These are phyloP conservation scores for Atopsyche davidsoni DNA, from an alignment of 1,140 invertebrate species.

Conservation along the genomic window DNA sequence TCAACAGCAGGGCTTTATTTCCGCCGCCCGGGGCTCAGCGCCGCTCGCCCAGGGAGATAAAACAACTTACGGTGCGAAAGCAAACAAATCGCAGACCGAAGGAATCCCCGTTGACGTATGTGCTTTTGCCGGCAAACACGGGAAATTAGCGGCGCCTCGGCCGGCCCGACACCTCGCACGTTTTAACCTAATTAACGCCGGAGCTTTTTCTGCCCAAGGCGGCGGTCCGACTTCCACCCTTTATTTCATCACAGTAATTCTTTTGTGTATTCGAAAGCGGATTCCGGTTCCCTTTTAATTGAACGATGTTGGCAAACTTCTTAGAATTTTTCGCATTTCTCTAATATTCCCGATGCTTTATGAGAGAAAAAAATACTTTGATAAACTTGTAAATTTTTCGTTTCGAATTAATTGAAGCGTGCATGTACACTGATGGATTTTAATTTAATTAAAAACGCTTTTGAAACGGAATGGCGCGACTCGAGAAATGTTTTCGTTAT, in stretches of 20 bases:
- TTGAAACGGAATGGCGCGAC: constrained; percentile 14
- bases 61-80: constrained; percentile 24
- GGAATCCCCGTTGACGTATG: constrained; percentile 21
- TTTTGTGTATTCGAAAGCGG: constrained; percentile 23
- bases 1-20: constrained; percentile 26
- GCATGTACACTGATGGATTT: constrained; percentile 23
- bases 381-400: constrained; percentile 15
- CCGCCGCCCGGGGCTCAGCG: neutral
- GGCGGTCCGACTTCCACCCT: neutral
- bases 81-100: constrained; percentile 27
- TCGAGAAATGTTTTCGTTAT: too few relatives aligned
- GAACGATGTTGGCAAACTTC: constrained; percentile 10
- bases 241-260: constrained; percentile 22
- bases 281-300: constrained; percentile 13
- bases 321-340: constrained; percentile 3
- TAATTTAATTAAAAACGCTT: constrained; percentile 23
- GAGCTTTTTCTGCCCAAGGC: constrained; percentile 10
- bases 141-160: constrained; percentile 24
- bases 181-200: constrained; percentile 28
- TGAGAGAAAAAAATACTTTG: constrained; percentile 13
- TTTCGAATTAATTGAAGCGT: constrained; percentile 6
- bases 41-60: constrained; percentile 10
- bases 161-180: constrained; percentile 1
- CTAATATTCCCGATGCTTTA: constrained; percentile 5
- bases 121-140: constrained; percentile 22